Evolutionary conservation across 2,113 vertebrate genomes (phyloP).

Genomic region (Zosterops lateralis): DNA sequence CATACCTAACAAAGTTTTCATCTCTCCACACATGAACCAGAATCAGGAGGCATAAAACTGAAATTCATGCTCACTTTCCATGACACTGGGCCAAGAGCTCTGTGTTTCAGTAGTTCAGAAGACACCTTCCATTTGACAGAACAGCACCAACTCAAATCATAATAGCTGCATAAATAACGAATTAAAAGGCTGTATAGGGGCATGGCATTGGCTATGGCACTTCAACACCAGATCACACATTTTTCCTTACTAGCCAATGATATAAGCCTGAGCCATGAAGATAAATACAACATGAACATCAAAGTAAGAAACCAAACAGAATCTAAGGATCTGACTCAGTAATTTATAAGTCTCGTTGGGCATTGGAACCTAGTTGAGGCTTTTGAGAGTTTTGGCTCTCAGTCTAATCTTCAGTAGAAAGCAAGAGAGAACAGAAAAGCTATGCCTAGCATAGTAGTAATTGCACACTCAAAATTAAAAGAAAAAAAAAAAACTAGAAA

Average conservation of each 20-base stretch:
- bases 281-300: neutral
- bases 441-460: neutral
- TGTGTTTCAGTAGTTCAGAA: neutral
- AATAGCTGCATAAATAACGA: neutral
- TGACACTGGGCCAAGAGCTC: neutral
- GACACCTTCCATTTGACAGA: fast-evolving
- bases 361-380: neutral
- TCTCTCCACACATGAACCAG: neutral
- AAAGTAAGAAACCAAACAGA: neutral
- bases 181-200: neutral
- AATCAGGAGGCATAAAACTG: neutral
- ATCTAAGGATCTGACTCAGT: neutral
- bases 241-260: neutral
- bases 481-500: neutral
- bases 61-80: neutral
- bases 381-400: neutral
- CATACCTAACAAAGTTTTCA: neutral
- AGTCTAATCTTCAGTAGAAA: neutral
- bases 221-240: neutral
- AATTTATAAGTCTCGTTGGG: neutral
- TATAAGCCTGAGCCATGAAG: neutral
- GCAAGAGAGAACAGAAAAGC: neutral
- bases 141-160: neutral
- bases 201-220: neutral
- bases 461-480: neutral